phyloP scores from a whole-genome alignment of 2,113 vertebrate genomes.

The Pelecanoides urinatrix region DNA sequence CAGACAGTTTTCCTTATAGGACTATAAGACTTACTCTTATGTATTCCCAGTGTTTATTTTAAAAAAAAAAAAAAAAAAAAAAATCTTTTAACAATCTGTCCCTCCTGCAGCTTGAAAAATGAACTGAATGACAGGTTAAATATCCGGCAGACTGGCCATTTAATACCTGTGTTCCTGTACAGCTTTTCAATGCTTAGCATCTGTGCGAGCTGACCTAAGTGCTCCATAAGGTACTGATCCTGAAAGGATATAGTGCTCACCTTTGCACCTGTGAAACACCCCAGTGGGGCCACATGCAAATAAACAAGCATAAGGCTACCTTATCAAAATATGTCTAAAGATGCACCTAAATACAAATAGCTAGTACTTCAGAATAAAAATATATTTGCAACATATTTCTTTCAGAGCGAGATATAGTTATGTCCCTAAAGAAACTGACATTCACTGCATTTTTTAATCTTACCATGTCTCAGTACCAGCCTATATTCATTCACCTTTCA shows the following conservation, averaged over 20 bases:
- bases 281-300: not conserved
- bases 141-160: not conserved
- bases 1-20: not conserved
- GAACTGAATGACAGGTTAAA: not conserved
- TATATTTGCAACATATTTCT: not conserved
- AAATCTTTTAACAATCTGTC: not conserved
- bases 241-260: not conserved
- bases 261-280: not conserved
- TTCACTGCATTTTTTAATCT: not conserved
- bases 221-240: not conserved
- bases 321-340: not conserved
- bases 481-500: not conserved
- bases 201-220: not conserved
- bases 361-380: not conserved
- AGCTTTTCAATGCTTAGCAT: not conserved
- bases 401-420: not conserved
- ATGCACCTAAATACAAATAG: not conserved
- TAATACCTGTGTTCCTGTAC: not conserved
- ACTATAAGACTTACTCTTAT: not conserved
- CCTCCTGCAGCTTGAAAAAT: not conserved
- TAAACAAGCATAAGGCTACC: not conserved
- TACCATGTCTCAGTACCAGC: not conserved
- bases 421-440: not conserved
- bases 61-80: not conserved
- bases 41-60: not conserved